Evolutionary conservation across 1,140 invertebrate species (phyloP).

Genomic region (Philotrypesis tridentata): DNA sequence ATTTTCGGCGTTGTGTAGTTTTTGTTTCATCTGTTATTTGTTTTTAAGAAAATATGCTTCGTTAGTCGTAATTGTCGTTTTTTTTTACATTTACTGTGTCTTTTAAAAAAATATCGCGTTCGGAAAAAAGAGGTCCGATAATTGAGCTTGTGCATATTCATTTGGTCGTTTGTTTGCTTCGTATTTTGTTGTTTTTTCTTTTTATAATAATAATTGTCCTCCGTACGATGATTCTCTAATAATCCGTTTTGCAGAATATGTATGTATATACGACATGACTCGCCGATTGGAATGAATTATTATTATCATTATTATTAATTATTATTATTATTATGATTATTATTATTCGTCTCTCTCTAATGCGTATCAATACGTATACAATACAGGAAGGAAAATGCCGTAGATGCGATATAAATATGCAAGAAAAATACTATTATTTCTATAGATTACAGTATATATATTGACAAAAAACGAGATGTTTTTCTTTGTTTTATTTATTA

Average conservation of each 20-base stretch:
- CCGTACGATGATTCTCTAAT: background rate
- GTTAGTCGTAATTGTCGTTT: slow-evolving; percentile 9
- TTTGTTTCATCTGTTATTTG: background rate
- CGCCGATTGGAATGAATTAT: slow-evolving; percentile 47
- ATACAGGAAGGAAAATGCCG: slow-evolving; percentile 34
- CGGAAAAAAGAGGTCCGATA: slow-evolving; percentile 46
- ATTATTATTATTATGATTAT: background rate
- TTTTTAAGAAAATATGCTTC: slow-evolving; percentile 40
- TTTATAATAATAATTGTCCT: background rate
- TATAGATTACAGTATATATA: slow-evolving; percentile 19
- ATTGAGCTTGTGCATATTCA: slow-evolving; percentile 38
- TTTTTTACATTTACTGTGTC: slow-evolving; percentile 2
- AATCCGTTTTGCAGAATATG: background rate
- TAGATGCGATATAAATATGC: slow-evolving; percentile 10
- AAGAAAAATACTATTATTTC: slow-evolving; percentile 41
- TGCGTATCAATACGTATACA: background rate
- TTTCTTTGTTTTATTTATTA: background rate
- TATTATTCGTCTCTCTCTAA: background rate
- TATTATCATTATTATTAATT: background rate
- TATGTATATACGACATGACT: slow-evolving; percentile 1
- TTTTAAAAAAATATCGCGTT: slow-evolving; percentile 43
- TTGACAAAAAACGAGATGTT: slow-evolving; percentile 26
- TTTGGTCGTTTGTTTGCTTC: slow-evolving; percentile 37
- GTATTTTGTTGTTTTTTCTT: too few species aligned
- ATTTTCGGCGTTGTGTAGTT: slow-evolving; percentile 27